phyloP scores from a whole-genome alignment of 2,113 vertebrate species.

The Rhinoderma darwinii region DNA sequence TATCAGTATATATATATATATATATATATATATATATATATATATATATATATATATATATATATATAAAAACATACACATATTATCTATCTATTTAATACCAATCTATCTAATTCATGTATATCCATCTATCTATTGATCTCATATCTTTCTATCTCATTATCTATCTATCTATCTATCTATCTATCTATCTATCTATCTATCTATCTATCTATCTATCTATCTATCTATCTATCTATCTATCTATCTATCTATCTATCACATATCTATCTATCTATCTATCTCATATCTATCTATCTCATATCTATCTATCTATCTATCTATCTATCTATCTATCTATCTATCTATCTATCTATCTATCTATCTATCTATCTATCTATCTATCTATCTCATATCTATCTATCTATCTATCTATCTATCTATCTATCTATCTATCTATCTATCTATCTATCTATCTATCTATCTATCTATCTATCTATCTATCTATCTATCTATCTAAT shows the following conservation, averaged over 20 bases:
- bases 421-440: not conserved
- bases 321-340: constrained; percentile 6
- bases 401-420: no score
- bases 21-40: no score
- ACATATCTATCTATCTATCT: not conserved
- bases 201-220: constrained; percentile 1
- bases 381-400: not conserved
- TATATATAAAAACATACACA: no score
- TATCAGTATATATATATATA: no score
- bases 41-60: not conserved
- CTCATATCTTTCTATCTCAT: constrained; percentile 3
- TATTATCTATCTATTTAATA: not conserved
- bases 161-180: not conserved
- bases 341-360: constrained; percentile 2
- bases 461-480: not conserved
- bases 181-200: constrained; percentile 2
- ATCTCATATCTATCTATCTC: not conserved
- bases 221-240: not conserved
- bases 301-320: constrained; percentile 7
- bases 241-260: not conserved
- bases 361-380: not conserved
- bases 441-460: constrained; percentile 8
- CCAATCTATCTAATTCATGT: not conserved
- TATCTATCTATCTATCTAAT: not conserved
- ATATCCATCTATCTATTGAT: not conserved